Conservation (phyloP, 1,140 invertebrate species). For the Aphidius gifuensis region DNA sequence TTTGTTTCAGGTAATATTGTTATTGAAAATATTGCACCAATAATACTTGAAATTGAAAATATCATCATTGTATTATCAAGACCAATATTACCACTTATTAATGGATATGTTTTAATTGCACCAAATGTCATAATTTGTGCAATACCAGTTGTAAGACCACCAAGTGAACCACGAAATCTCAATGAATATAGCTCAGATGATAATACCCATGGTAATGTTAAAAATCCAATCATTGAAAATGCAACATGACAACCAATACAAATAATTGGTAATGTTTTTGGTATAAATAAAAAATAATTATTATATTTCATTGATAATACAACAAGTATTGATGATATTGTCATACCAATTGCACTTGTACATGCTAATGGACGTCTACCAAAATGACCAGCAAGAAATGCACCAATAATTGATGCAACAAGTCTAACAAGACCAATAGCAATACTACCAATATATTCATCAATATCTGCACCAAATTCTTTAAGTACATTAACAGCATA, state of each 20-base stretch:
- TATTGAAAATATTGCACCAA: slow-evolving; percentile 66
- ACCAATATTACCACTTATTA: slow-evolving; percentile 57
- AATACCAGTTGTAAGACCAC: slow-evolving; percentile 68
- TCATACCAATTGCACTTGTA: slow-evolving; percentile 63
- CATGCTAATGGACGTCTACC: slow-evolving; percentile 67
- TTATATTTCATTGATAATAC: slow-evolving; percentile 44
- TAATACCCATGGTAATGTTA: slow-evolving; percentile 74
- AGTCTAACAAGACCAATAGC: slow-evolving; percentile 61
- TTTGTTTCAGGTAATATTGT: slow-evolving; percentile 78
- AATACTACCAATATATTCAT: slow-evolving; percentile 70
- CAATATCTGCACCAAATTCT: slow-evolving; percentile 63
- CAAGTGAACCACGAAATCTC: slow-evolving; percentile 64
- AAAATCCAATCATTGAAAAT: slow-evolving; percentile 70
- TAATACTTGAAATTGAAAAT: slow-evolving; percentile 67
- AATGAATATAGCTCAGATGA: slow-evolving; percentile 72
- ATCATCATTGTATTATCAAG: slow-evolving; percentile 73
- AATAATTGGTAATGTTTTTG: slow-evolving; percentile 57
- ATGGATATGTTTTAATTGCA: slow-evolving; percentile 68
- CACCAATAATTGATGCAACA: slow-evolving; percentile 13
- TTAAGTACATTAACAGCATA: slow-evolving; percentile 71
- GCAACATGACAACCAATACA: slow-evolving; percentile 67
- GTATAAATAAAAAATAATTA: slow-evolving; percentile 17
- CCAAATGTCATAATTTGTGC: slow-evolving; percentile 69
- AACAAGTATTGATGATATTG: slow-evolving; percentile 60
- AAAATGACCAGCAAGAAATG: slow-evolving; percentile 66